Evolutionary conservation across 2,888 invertebrate species (phyloP), one percentile per base, ranked within the genome.

Genomic region (Dryomyza anilis): DNA sequence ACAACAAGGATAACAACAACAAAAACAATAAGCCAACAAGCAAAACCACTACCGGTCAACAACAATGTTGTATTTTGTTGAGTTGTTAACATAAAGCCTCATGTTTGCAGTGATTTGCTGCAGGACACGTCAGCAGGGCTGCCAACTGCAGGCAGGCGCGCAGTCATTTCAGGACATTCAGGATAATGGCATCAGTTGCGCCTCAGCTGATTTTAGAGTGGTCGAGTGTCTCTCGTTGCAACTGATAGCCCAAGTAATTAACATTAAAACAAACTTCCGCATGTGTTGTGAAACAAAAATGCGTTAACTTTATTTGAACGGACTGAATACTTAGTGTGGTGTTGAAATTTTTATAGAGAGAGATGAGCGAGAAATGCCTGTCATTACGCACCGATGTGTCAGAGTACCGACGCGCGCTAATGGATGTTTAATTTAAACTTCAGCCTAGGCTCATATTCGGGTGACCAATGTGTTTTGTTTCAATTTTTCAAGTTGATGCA

Each of bases 301-400:
- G n/a, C n/a, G 74, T 72, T 74, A 75, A 74, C 74, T 74, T 73
- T 71, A 75, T 75, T 74, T 72, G 69, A 65, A 60, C 69, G 50
- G 60, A 23, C 23, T 8, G 21, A 21, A 23, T 25, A 50, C 27
- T n/a, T 16, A 25, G 2, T 48, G 48, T 8, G 21, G 23, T 48
- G 43, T 25, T 57, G 57, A 8, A 56, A 39, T 10, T 16, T 6
- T 8, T 43, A 23, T 36, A 19, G 36, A 48, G 25, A 39, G 16
- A n/a, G 33, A 36, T 52, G 19, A n/a, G 21, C 45, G 45, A 21
- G 45, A 58, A 19, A 30, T 3, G 53, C 19, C 30, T 14, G 23
- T 21, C 23, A 50, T n/a, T n/a, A n/a, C n/a, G n/a, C n/a, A n/a
- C n/a, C n/a, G n/a, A n/a, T 16, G 43, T 8, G 10, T 3, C 7